Evolutionary conservation across 2,113 vertebrate genomes (phyloP), one percentile per base, ranked within the genome.

Genomic region (Labeo rohita): DNA sequence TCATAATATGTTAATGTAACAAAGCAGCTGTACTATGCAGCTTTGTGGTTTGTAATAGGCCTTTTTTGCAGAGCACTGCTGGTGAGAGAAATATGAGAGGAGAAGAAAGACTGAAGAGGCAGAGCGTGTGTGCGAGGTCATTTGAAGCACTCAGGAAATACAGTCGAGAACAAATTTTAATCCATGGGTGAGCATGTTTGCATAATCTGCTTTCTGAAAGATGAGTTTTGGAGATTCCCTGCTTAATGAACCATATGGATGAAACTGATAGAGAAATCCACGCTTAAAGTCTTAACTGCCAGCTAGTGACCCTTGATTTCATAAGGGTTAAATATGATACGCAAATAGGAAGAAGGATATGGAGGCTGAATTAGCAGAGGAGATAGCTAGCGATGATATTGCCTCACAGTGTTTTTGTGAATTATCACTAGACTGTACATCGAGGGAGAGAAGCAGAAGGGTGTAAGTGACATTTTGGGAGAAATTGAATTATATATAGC

Each of bases 21-120:
- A 49, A 13, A 49, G 78, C 56, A 80, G 39, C 39, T 63, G 78
- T 45, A 61, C 34, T 23, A 28, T 80, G 78, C 39, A 65, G 56
- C 39, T 80, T 28, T 81, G 59, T 49, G 59, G 79, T 18, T 81
- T 49, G 61, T 81, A 49, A 81, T 49, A 66, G 79, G 59, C 2
- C n/a, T 75, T 80, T 80, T 80, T 45, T 63, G 78, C 21, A 47
- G 56, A 81, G 8, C 59, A 49, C 43, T 81, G 79, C 79, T 81
- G 59, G 79, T 81, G 79, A 61, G 36, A 21, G 36, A 45, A 45
- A 23, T 80, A 39, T 15, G 43, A 49, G 8, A 28, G 21, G 45
- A 80, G 12, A n/a, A 49, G n/a, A 75, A 65, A 65, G 78, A 80
- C 21, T 47, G 8, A 80, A 80, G n/a, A 28, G 15, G 21, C 21